Evolutionary conservation across 2,113 vertebrate genomes (phyloP).

Genomic region (Osmerus mordax): DNA sequence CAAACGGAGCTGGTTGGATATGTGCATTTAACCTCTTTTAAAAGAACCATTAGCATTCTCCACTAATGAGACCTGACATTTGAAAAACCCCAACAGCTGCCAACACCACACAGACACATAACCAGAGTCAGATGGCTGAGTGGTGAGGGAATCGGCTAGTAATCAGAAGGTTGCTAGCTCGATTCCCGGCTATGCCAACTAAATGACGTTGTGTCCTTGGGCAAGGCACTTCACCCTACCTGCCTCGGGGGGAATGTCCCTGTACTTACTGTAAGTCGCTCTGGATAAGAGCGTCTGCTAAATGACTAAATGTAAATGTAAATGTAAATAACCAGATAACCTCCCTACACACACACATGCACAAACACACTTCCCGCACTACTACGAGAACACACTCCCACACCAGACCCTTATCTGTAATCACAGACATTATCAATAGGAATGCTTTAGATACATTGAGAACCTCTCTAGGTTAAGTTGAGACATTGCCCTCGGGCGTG

Average conservation of each 20-base stretch:
- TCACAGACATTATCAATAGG: background rate
- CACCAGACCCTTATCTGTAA: background rate
- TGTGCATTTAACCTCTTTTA: constrained; percentile 30
- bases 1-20: background rate
- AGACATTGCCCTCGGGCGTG: no score
- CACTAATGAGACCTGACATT: constrained; percentile 13
- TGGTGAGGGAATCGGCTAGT: no score
- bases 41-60: constrained; percentile 24
- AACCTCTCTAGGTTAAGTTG: no score
- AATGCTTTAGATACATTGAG: background rate
- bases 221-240: no score
- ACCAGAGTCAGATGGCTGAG: no score
- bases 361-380: background rate
- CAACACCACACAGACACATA: constrained; percentile 1
- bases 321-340: constrained; percentile 5
- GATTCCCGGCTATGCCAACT: no score
- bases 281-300: no score
- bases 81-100: constrained; percentile 7
- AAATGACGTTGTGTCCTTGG: no score
- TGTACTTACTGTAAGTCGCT: no score
- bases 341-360: background rate
- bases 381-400: background rate
- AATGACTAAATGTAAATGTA: no score
- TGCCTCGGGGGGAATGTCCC: no score
- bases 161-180: no score